Base-by-base conservation (phyloP, 2,888 invertebrate genomes). In the Epistrophella euchroma region DNA sequence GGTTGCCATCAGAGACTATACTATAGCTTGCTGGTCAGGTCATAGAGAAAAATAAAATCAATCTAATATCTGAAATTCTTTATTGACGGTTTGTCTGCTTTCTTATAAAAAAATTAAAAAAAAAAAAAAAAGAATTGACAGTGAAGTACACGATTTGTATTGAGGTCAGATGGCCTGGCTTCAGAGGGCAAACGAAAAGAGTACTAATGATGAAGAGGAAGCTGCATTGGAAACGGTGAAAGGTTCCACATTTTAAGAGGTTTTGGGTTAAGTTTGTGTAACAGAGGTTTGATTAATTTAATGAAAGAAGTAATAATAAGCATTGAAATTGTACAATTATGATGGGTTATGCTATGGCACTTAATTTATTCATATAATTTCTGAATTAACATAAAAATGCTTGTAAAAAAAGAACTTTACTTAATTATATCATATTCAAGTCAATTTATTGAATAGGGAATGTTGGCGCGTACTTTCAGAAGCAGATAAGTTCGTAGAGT, bases 81-180 rank as follows among this genome's bases (percentile, higher is more conserved):
- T 72, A 76, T 72, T 43, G 50, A 66, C 47, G 60, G 45, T 28
- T 72, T 43, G 22, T 60, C 37, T 52, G 50, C 73, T 68, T 71
- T 60, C 52, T 72, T 79, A 9, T 7, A 25, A 19, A 52, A 19
- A 37, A 25, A n/a, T n/a, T n/a, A n/a, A 4, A 11, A 72, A 72
- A 25, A 25, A 43, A 17, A 62, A 71, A 66, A 58, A 45, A 47
- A 19, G 60, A 60, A 19, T 35, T 70, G 56, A 45, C 56, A 70
- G 43, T 19, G 56, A 40, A 66, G 43, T 50, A 68, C 84, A 85
- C 84, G 84, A 85, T 76, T 85, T 85, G 72, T 76, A 80, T 84
- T 84, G 74, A 64, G 79, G 74, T 84, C 70, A 55, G 52, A 66
- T 47, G 35, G 50, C 35, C 15, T 74, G 62, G 35, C n/a, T 47